Evolutionary conservation across 2,113 vertebrate genomes (phyloP).

Genomic region (Corythornis vintsioides): DNA sequence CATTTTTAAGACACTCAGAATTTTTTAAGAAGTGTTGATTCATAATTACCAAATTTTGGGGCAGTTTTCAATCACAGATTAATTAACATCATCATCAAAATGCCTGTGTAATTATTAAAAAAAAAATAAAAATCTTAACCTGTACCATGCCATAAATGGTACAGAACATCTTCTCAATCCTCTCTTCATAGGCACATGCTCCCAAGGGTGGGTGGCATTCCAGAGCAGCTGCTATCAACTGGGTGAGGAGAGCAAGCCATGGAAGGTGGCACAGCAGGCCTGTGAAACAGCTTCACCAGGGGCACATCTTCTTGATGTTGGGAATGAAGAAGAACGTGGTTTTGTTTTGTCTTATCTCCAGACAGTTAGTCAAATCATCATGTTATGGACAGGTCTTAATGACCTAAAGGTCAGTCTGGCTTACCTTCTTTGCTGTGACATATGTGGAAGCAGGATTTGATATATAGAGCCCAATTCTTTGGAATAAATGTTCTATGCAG

Average conservation of each 20-base stretch:
- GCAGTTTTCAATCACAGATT: fast-evolving
- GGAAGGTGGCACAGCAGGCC: slow-evolving; percentile 74
- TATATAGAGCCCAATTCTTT: neutral
- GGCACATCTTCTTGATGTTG: slow-evolving; percentile 80
- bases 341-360: slow-evolving; percentile 79
- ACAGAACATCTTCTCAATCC: neutral
- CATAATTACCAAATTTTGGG: neutral
- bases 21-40: neutral
- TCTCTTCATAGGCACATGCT: slow-evolving; percentile 75
- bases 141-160: neutral
- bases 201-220: slow-evolving; percentile 79
- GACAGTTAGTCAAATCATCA: slow-evolving; percentile 73
- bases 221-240: slow-evolving; percentile 82
- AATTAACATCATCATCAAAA: neutral
- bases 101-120: neutral
- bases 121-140: neutral
- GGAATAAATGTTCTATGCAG: neutral
- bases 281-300: slow-evolving; percentile 69
- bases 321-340: slow-evolving; percentile 73
- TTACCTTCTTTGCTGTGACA: neutral
- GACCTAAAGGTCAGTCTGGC: slow-evolving; percentile 77
- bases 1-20: neutral
- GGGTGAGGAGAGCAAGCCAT: slow-evolving; percentile 66
- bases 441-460: neutral
- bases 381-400: slow-evolving; percentile 86